Evolutionary conservation across 2,113 vertebrate genomes (phyloP).

Genomic region (Chaetura pelagica): DNA sequence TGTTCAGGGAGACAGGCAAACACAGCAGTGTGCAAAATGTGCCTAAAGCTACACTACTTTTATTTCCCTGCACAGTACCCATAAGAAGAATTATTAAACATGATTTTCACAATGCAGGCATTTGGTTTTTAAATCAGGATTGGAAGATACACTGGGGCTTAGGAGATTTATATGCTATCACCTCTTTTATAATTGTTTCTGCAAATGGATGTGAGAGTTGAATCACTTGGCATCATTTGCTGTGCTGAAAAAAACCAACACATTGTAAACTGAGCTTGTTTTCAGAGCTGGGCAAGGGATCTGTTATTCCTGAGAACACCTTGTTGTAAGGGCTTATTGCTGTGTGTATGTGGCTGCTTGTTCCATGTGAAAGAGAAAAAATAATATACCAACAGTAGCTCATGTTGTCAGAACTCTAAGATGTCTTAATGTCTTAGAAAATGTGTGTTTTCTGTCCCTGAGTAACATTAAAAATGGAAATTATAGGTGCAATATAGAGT

Average conservation of each 20-base stretch:
- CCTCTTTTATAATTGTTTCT: constrained; percentile 43
- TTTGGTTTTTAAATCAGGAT: constrained; percentile 58
- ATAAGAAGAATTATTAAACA: constrained; percentile 67
- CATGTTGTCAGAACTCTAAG: neutral
- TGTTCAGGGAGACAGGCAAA: neutral
- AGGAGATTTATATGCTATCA: constrained; percentile 37
- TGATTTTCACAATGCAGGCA: constrained; percentile 51
- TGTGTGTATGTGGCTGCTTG: neutral
- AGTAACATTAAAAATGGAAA: neutral
- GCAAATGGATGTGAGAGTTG: constrained; percentile 35
- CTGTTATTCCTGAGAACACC: neutral
- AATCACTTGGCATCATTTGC: constrained; percentile 37
- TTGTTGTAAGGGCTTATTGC: neutral
- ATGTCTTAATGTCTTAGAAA: neutral
- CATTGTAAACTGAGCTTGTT: constrained; percentile 18
- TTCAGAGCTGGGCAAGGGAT: neutral
- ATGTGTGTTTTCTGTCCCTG: neutral
- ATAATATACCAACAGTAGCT: neutral
- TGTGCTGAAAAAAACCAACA: neutral
- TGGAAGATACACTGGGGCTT: constrained; percentile 16
- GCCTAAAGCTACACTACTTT: constrained; percentile 27
- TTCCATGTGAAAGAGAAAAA: neutral
- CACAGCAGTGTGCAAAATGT: neutral
- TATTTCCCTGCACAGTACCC: constrained; percentile 26
- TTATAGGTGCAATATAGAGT: neutral